Evolutionary conservation across 1,140 invertebrate species (phyloP), one percentile per base, ranked within the genome.

Genomic region (Papilio machaon): DNA sequence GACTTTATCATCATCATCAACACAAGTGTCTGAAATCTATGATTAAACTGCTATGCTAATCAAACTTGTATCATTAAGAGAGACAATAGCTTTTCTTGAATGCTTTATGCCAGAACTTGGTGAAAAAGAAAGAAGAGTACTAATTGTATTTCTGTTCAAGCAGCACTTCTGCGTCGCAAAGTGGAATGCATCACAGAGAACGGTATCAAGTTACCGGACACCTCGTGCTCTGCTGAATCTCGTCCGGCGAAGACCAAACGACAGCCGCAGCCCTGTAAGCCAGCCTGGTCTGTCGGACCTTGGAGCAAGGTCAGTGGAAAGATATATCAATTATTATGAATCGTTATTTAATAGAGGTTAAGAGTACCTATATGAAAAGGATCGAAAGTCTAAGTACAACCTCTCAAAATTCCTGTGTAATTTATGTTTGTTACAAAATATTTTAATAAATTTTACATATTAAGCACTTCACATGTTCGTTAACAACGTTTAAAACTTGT

Each of bases 261-360:
- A 88, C 98, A 98, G 88, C 96, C 96, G 85, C 96, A 96, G 77
- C 96, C 96, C 19, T 99, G 98, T 93, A 96, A 96, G 89, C 97
- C 97, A 0, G 96, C 97, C 15, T 99, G 98, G 98, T 96, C 96
- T 85, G 97, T 97, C 13, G 97, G 97, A 7, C 96, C 97, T 83
- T 98, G 98, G 98, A 98, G 97, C 38, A 97, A 98, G 96, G 98
- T 98, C 52, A 80, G 84, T 75, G 23, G 30, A 13, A 60, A 47
- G 23, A 30, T 30, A 73, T 30, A 58, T 58, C 7, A 58, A 30
- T 30, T 30, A 30, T 30, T 30, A 30, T 30, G 23, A 30, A 30
- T 30, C 13, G 46, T 4, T 46, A 4, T 17, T 54, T 6, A n/a
- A n/a, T 30, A 30, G 2, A 30, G 23, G 23, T 30, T 30, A 30